A percentile compares a stretch with the other conserved stretches of the same genome.
Conservation (phyloP, 2,113 vertebrate species). For the Cercopithecus mona region DNA sequence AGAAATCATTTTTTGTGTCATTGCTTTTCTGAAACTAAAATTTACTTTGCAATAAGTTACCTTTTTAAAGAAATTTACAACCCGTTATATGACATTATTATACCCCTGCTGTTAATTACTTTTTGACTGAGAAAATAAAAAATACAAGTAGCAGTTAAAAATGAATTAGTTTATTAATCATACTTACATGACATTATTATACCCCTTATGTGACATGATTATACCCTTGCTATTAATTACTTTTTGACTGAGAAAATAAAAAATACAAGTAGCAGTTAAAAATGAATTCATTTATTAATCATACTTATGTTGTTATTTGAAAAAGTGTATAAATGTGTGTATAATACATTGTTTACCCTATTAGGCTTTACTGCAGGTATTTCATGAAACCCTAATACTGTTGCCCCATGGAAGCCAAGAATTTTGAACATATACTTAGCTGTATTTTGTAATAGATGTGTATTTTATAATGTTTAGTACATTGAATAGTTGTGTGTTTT, state of each 20-base stretch:
- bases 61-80: conserved; percentile 19
- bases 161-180: background rate
- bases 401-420: background rate
- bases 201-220: background rate
- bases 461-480: conserved; percentile 6
- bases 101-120: background rate
- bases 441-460: background rate
- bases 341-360: background rate
- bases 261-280: conserved; percentile 11
- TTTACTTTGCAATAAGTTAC: conserved; percentile 12
- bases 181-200: background rate
- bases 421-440: background rate
- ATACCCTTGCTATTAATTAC: background rate
- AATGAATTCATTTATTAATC: background rate
- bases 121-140: conserved; percentile 43
- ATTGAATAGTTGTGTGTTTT: conserved; percentile 10
- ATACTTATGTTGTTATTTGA: background rate
- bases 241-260: conserved; percentile 38
- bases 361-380: background rate
- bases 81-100: background rate
- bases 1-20: background rate
- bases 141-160: conserved; percentile 2
- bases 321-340: background rate
- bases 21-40: conserved; percentile 28
- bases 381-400: background rate